phyloP scores from a whole-genome alignment of 2,113 vertebrate species.

The Psittacus erithacus region DNA sequence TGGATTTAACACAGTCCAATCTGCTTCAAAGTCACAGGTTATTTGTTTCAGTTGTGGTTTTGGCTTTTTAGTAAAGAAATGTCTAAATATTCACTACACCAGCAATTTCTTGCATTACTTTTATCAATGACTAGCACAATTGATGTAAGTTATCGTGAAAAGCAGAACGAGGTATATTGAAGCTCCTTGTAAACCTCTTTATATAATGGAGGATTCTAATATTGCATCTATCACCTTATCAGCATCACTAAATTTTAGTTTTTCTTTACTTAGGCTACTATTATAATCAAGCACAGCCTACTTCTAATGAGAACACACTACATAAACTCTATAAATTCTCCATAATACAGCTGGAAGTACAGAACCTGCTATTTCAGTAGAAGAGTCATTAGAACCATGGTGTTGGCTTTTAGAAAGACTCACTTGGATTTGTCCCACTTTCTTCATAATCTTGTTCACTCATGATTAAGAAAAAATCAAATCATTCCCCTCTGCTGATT shows the following conservation, averaged over 20 bases:
- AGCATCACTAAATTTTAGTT: background rate
- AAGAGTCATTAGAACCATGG: background rate
- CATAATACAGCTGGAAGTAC: background rate
- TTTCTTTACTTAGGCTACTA: background rate
- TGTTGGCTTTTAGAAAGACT: slow-evolving; percentile 20
- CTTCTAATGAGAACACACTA: background rate
- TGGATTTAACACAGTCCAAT: background rate
- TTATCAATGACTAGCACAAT: background rate
- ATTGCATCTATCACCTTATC: background rate
- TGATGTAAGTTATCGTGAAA: background rate
- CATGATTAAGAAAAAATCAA: slow-evolving; percentile 54
- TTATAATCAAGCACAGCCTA: background rate
- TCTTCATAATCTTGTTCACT: slow-evolving; percentile 58
- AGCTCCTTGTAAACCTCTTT: slow-evolving; percentile 7
- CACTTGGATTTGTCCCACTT: slow-evolving; percentile 34
- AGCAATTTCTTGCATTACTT: background rate
- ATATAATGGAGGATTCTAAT: slow-evolving; percentile 20
- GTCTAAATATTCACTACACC: background rate
- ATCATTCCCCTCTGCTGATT: background rate
- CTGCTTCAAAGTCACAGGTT: background rate
- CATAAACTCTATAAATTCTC: background rate
- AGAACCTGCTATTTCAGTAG: background rate
- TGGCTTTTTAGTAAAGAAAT: background rate
- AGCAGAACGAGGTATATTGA: background rate
- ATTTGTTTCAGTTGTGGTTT: background rate